Conservation (phyloP, 2,113 vertebrate genomes). For the Rhizomys pruinosus region DNA sequence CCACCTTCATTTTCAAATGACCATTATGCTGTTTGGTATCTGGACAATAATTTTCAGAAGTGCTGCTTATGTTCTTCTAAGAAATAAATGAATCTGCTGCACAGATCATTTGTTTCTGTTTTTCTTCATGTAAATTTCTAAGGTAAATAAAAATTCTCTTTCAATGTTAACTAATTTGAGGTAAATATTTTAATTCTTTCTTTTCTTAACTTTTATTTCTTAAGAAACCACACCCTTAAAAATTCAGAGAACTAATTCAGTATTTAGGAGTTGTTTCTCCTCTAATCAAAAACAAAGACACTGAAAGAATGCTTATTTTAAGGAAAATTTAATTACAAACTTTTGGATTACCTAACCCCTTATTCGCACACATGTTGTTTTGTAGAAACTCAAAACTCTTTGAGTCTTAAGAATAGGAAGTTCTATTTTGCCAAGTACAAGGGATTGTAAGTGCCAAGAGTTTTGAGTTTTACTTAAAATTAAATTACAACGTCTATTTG, state of each 20-base stretch:
- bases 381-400: conserved; percentile 63
- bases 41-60: not conserved
- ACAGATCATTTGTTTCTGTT: not conserved
- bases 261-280: conserved; percentile 46
- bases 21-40: not conserved
- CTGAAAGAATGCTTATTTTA: conserved; percentile 46
- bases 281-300: conserved; percentile 53
- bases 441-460: conserved; percentile 43
- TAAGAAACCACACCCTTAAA: not conserved
- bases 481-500: conserved; percentile 64
- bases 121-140: not conserved
- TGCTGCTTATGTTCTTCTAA: not conserved
- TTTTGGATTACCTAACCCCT: conserved; percentile 63
- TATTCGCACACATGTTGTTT: conserved; percentile 61
- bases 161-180: not conserved
- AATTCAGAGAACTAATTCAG: conserved; percentile 32
- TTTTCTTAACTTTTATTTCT: not conserved
- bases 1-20: not conserved
- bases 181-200: conserved; percentile 30
- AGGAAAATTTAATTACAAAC: conserved; percentile 54
- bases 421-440: conserved; percentile 54
- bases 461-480: conserved; percentile 69
- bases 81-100: not conserved
- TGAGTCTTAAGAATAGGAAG: conserved; percentile 58
- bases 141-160: conserved; percentile 14